Evolutionary conservation across 2,113 vertebrate species (phyloP).

Genomic region (Lonchura striata): DNA sequence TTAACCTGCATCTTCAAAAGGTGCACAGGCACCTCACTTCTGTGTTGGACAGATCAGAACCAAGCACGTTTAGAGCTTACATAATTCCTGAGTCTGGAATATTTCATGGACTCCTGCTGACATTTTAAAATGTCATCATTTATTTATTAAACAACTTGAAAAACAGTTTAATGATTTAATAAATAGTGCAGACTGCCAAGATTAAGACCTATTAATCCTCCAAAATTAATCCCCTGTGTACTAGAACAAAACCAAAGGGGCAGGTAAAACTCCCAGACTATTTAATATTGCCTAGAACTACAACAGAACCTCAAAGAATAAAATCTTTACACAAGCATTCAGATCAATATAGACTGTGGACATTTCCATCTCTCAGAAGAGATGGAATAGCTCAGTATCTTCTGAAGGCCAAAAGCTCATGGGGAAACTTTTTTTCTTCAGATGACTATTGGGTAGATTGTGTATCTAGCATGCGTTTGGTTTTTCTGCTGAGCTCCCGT

Average conservation of each 20-base stretch:
- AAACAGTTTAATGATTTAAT: background rate
- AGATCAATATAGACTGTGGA: background rate
- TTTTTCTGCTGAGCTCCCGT: background rate
- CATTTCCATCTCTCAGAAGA: background rate
- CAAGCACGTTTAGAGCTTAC: background rate
- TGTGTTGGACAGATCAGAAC: background rate
- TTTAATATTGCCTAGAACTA: background rate
- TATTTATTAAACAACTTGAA: background rate
- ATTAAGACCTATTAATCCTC: background rate
- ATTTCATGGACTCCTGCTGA: background rate
- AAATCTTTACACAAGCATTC: background rate
- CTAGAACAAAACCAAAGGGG: background rate
- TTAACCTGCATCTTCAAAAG: background rate
- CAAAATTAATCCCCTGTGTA: background rate
- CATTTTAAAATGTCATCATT: background rate
- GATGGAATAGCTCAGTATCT: accelerated
- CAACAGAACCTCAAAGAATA: background rate
- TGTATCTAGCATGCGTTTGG: background rate
- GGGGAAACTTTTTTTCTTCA: background rate
- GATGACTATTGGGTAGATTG: background rate
- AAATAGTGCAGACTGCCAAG: background rate
- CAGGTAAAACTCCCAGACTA: background rate
- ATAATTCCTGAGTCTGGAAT: background rate
- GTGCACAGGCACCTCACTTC: background rate
- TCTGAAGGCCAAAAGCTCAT: background rate